These are phyloP conservation scores for Muscina levida DNA, from an alignment of 2,888 invertebrate species.

Conservation along the genomic window DNA sequence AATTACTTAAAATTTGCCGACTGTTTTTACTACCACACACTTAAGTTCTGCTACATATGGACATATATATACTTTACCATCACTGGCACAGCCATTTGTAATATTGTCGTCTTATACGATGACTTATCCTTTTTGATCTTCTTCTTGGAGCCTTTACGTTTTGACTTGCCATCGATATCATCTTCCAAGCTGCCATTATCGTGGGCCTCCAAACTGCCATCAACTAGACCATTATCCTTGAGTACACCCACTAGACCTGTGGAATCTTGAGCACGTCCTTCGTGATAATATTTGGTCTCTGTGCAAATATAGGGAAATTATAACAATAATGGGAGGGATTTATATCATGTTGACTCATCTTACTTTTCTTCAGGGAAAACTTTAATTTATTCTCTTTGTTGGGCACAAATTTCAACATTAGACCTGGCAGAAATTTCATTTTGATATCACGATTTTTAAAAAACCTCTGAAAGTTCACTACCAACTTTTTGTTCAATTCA, in stretches of 20 bases:
- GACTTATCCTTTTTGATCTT: slow-evolving; percentile 67
- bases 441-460: slow-evolving; percentile 81
- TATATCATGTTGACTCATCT: slow-evolving; percentile 39
- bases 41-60: too few relatives aligned
- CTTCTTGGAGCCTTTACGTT: slow-evolving; percentile 69
- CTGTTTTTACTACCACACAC: too few relatives aligned
- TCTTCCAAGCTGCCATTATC: slow-evolving; percentile 48
- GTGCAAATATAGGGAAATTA: not conserved
- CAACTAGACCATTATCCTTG: slow-evolving; percentile 41
- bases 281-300: slow-evolving; percentile 50
- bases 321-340: not conserved
- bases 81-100: slow-evolving; percentile 81
- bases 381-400: slow-evolving; percentile 81
- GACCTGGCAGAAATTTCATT: slow-evolving; percentile 81
- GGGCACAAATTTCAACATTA: slow-evolving; percentile 81
- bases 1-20: too few relatives aligned
- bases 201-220: slow-evolving; percentile 53
- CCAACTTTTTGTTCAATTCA: slow-evolving; percentile 81
- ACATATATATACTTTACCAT: too few relatives aligned
- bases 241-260: slow-evolving; percentile 19
- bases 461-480: slow-evolving; percentile 81
- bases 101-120: slow-evolving; percentile 74
- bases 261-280: slow-evolving; percentile 45
- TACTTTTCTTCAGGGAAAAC: slow-evolving; percentile 81
- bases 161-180: slow-evolving; percentile 40